These are phyloP conservation scores for Acanthosepion lycidas DNA, from an alignment of 2,888 invertebrate species.

Conservation along the genomic window DNA sequence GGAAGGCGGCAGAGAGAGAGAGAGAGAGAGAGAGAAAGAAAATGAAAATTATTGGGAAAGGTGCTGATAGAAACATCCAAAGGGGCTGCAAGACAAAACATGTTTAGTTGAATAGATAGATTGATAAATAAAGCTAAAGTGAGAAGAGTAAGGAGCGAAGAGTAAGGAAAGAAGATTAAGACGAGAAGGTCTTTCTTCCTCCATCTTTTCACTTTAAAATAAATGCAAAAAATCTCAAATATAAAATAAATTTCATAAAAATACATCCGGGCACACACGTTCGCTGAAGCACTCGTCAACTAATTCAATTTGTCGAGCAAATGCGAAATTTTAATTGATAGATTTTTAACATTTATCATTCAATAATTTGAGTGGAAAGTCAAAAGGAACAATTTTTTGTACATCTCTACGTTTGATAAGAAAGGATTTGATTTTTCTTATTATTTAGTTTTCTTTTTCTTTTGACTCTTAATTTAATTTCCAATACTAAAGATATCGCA, in stretches of 20 bases:
- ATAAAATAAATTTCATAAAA: background rate
- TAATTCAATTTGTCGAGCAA: background rate
- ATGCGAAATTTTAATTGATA: slow-evolving; percentile 6
- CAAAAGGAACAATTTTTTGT: background rate
- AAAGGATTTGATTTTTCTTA: no score
- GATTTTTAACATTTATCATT: slow-evolving; percentile 22
- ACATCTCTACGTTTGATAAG: no score
- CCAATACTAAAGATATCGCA: no score
- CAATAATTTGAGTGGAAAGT: background rate
- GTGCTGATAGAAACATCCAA: no score
- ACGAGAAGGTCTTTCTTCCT: background rate
- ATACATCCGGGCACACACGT: background rate
- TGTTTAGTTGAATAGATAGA: no score
- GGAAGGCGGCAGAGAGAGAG: background rate
- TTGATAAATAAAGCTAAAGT: no score
- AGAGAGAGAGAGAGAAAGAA: background rate
- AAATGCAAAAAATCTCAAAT: no score
- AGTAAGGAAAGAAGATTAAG: background rate
- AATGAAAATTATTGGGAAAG: no score
- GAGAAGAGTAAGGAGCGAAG: background rate
- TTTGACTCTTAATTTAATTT: no score
- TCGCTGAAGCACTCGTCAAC: background rate
- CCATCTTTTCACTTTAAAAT: no score
- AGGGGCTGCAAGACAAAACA: no score
- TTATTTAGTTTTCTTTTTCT: no score